Evolutionary conservation across 2,888 invertebrate species (phyloP).

Genomic region (Thecophora atra): DNA sequence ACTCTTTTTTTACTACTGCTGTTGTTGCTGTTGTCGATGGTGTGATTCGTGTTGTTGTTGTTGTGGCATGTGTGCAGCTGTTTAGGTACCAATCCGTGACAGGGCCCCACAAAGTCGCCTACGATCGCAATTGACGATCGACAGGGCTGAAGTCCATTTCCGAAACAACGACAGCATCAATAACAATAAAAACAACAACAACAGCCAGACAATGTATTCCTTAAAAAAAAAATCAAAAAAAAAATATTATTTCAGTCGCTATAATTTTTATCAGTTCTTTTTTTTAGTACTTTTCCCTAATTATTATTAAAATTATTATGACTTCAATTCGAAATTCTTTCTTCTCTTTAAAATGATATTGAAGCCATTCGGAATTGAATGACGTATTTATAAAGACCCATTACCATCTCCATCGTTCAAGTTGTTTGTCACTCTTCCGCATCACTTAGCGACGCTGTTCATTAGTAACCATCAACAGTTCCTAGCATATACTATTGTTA

Average conservation of each 20-base stretch:
- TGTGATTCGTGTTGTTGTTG: neutral
- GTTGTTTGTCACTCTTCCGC: too few relatives aligned
- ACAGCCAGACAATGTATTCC: neutral
- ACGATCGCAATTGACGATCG: neutral
- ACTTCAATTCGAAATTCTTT: too few relatives aligned
- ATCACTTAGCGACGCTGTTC: too few relatives aligned
- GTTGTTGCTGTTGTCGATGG: neutral
- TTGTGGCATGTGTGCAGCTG: constrained; percentile 21
- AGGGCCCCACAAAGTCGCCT: constrained; percentile 26
- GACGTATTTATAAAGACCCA: too few relatives aligned
- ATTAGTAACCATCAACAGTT: too few relatives aligned
- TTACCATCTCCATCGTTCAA: too few relatives aligned
- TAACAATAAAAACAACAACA: constrained; percentile 4
- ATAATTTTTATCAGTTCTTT: too few relatives aligned
- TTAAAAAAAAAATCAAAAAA: neutral
- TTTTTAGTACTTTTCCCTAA: neutral
- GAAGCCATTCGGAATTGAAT: too few relatives aligned
- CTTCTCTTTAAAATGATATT: too few relatives aligned
- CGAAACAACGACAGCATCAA: neutral
- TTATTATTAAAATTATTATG: neutral
- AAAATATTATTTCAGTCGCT: too few relatives aligned
- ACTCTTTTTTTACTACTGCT: neutral
- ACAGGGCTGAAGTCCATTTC: neutral
- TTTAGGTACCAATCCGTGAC: constrained; percentile 34
- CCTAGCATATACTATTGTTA: too few relatives aligned